Evolutionary conservation across 2,113 vertebrate genomes (phyloP).

Genomic region (Bucco capensis): DNA sequence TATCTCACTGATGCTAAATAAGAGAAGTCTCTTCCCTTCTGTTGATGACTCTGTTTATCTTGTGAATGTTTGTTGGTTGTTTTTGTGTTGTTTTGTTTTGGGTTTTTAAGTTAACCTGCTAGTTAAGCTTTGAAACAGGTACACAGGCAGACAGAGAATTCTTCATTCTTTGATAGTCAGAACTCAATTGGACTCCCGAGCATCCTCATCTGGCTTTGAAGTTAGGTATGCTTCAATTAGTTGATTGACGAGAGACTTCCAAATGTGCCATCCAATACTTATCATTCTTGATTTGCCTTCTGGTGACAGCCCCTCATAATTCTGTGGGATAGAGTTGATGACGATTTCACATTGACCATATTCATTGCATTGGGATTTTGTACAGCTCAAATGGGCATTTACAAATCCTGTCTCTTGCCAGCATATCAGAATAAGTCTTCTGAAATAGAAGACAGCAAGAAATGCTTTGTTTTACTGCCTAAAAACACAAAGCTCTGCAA

Average conservation of each 20-base stretch:
- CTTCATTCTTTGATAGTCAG: neutral
- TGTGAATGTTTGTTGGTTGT: neutral
- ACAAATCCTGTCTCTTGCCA: neutral
- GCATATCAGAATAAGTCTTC: neutral
- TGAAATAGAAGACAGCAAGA: neutral
- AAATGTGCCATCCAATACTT: neutral
- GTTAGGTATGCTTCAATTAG: neutral
- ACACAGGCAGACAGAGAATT: neutral
- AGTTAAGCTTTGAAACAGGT: neutral
- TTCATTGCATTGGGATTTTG: neutral
- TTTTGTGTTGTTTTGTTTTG: neutral
- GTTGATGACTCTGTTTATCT: neutral
- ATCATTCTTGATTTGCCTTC: neutral
- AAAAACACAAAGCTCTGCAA: neutral
- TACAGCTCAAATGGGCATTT: neutral
- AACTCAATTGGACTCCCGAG: neutral
- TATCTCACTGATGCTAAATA: neutral
- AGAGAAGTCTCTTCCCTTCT: neutral
- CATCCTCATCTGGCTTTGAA: neutral
- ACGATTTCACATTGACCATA: neutral
- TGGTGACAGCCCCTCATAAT: neutral
- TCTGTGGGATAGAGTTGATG: neutral
- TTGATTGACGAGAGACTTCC: neutral
- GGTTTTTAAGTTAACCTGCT: neutral
- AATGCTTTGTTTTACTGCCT: neutral